Conservation (phyloP, 1,140 invertebrate genomes). For the Drosophila prosaltans region DNA sequence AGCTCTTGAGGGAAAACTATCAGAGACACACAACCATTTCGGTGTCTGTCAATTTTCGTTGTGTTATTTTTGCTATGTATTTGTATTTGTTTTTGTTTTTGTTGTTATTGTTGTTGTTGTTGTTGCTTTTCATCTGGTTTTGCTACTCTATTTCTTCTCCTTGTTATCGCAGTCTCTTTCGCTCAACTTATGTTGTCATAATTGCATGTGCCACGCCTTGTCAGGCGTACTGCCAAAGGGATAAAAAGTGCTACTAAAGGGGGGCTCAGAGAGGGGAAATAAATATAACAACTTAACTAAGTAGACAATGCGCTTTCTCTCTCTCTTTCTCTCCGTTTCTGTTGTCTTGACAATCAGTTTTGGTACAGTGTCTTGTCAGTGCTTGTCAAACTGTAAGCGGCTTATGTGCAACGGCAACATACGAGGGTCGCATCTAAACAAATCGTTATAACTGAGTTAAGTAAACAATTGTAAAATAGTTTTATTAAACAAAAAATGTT, state of each 20-base stretch:
- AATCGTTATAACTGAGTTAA: background rate
- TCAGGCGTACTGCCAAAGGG: conserved; percentile 32
- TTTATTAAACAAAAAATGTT: background rate
- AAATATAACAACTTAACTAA: conserved; percentile 80
- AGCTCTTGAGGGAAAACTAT: conserved; percentile 10
- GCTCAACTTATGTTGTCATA: conserved; percentile 58
- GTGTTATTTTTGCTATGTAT: conserved; percentile 4
- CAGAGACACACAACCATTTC: background rate
- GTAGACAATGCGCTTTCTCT: conserved; percentile 43
- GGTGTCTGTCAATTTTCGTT: conserved; percentile 28
- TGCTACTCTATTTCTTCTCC: background rate
- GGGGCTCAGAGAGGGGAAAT: conserved; percentile 43
- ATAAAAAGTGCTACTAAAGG: background rate
- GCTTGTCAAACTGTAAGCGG: conserved; percentile 69
- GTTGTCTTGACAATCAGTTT: conserved; percentile 63
- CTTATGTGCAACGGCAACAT: conserved; percentile 53
- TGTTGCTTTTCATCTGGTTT: background rate
- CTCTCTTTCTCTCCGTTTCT: background rate
- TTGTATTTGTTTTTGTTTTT: background rate
- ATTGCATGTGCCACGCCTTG: conserved; percentile 50
- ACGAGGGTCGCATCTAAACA: conserved; percentile 14
- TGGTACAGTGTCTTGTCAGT: conserved; percentile 33
- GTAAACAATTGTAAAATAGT: too few relatives aligned
- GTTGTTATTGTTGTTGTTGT: background rate
- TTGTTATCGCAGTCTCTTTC: conserved; percentile 6